These are phyloP conservation scores for Agraylea sexmaculata DNA, from an alignment of 1,140 invertebrate species.

Conservation along the genomic window DNA sequence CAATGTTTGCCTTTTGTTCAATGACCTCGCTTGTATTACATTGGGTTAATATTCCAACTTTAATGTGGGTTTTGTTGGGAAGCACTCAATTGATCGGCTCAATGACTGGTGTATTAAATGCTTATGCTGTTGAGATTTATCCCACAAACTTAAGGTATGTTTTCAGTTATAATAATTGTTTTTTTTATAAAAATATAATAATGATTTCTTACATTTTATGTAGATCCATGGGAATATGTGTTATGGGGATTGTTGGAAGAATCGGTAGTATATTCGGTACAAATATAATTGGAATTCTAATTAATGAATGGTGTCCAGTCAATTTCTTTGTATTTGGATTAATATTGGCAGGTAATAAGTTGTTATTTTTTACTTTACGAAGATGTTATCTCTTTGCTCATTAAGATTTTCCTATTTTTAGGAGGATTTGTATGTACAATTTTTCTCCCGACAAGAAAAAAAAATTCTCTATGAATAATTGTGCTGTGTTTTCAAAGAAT, in stretches of 20 bases:
- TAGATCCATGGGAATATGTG: conserved; percentile 46
- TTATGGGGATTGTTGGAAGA: conserved; percentile 45
- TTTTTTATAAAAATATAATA: too few species aligned
- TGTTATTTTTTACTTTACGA: too few species aligned
- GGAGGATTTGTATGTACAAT: too few species aligned
- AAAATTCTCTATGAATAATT: too few species aligned
- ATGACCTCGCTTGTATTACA: conserved; percentile 23
- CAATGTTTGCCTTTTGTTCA: conserved; percentile 18
- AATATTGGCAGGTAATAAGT: too few species aligned
- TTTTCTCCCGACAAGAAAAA: too few species aligned
- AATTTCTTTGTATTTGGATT: conserved; percentile 44
- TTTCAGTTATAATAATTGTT: too few species aligned
- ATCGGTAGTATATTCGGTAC: conserved; percentile 45
- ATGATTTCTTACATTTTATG: conserved; percentile 12
- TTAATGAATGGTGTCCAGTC: conserved; percentile 40
- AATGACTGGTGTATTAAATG: conserved; percentile 32
- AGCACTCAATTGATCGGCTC: too few species aligned
- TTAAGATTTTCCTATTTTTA: too few species aligned
- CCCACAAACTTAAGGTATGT: conserved; percentile 33
- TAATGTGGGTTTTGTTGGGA: too few species aligned
- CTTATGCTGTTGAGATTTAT: conserved; percentile 34
- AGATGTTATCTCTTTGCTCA: too few species aligned
- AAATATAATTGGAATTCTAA: conserved; percentile 41
- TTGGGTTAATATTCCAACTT: conserved; percentile 28
- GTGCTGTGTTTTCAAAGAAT: too few species aligned